Base-by-base conservation (phyloP, 2,888 invertebrate genomes). In the Flexamia atlantica region DNA sequence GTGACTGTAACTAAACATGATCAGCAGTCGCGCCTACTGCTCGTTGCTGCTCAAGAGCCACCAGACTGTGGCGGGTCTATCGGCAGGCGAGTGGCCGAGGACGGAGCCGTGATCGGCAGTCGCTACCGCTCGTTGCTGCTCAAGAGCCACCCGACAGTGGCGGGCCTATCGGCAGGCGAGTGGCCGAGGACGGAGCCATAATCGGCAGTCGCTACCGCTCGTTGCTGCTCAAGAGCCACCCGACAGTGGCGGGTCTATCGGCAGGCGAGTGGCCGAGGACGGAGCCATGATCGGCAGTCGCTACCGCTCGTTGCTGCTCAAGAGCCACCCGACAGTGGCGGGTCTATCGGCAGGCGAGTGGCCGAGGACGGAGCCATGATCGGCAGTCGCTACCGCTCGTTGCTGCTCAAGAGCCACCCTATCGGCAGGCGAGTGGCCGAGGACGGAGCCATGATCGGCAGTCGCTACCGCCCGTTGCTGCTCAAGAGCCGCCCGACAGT, bases 251-350 rank as follows among this genome's bases (percentile, higher is more conserved):
- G 9, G 68, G 30, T 36, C 4, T 68, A 68, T 68, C 68, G 4
- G 2, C 25, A 23, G 20, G 12, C 3, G 20, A 30, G 30, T 68
- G 30, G 36, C 28, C 30, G 14, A 28, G 36, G 68, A 32, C 68
- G 68, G 68, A 68, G 32, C 32, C 36, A 2, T 68, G 68, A 68
- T 68, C n/a, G n/a, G n/a, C n/a, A n/a, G n/a, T 40, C 5, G 53
- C 53, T 53, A 53, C 17, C 17, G 17, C 57, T 57, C 10, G 57
- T 23, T 57, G 57, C 20, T 25, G 12, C 46, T 46, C 5, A 9
- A 46, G 46, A 3, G 7, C 57, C 57, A 23, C 23, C 17, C 4
- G 2, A 68, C 68, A 9, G 68, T 36, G 32, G 30, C 68, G 25
- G 64, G 25, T 28, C 20, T 64, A 30, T 30, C 30, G 64, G 23